phyloP scores from a whole-genome alignment of 2,797 vertebrate species.

The Limnodromus scolopaceus region DNA sequence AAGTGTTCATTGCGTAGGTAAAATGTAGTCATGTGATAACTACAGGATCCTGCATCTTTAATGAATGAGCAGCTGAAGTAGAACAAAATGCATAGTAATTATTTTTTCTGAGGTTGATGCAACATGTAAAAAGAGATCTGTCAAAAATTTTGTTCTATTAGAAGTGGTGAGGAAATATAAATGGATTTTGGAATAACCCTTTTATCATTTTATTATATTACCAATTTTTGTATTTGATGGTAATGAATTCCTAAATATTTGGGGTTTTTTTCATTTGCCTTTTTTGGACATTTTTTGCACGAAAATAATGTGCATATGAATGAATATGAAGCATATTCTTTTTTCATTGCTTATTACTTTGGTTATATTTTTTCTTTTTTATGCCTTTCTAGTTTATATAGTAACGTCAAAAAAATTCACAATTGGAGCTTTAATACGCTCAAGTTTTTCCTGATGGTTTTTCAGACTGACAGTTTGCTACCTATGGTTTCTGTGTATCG shows the following conservation, averaged over 20 bases:
- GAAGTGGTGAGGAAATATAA: neutral
- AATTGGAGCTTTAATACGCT: neutral
- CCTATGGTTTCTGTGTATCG: neutral
- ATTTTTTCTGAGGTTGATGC: neutral
- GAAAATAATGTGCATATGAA: neutral
- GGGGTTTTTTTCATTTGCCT: fast-evolving
- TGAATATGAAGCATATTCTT: neutral
- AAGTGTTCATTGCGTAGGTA: neutral
- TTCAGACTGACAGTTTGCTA: neutral
- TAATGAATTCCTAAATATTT: neutral
- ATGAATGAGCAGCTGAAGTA: neutral
- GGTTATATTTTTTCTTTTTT: neutral
- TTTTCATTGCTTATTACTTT: neutral
- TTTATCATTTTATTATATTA: neutral
- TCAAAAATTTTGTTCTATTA: neutral
- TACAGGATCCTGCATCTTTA: neutral
- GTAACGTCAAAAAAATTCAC: neutral
- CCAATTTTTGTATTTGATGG: neutral
- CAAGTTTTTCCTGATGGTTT: neutral
- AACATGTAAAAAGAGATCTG: neutral
- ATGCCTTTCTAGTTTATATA: neutral
- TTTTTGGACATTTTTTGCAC: neutral
- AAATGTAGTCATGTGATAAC: neutral
- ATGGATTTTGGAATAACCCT: neutral
- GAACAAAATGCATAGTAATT: neutral